Conservation (phyloP, 92 coral and sea anemone species). For the Pocillopora grandis region DNA sequence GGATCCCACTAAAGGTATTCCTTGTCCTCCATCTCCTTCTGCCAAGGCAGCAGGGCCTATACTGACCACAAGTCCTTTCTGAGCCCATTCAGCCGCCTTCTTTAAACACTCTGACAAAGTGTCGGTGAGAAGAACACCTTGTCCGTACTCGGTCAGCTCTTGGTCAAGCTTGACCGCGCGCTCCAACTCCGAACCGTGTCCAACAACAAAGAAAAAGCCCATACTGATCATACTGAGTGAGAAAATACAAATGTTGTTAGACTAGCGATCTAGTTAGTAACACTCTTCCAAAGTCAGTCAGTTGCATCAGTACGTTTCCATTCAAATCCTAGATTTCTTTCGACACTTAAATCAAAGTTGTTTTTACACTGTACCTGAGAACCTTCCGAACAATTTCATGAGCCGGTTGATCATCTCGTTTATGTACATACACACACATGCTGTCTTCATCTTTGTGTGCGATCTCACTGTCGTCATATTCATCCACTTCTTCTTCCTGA, state of each 20-base stretch:
- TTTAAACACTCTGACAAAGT: conserved; percentile 60
- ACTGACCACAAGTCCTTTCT: conserved; percentile 86
- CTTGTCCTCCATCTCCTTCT: conserved; percentile 40
- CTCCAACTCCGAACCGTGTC: conserved; percentile 86
- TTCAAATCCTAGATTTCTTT: not conserved
- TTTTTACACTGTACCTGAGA: conserved; percentile 58
- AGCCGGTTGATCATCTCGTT: conserved; percentile 83
- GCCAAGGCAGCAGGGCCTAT: conserved; percentile 64
- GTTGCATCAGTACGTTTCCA: not conserved
- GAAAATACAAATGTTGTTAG: not conserved
- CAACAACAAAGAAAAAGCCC: conserved; percentile 77
- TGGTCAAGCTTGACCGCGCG: conserved; percentile 89
- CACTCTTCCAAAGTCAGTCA: no score
- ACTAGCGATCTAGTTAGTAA: not conserved
- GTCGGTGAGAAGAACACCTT: conserved; percentile 81
- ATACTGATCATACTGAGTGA: conserved; percentile 63
- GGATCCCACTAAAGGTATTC: conserved; percentile 31
- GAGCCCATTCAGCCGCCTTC: conserved; percentile 80
- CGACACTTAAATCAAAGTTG: not conserved
- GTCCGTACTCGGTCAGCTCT: conserved; percentile 79
- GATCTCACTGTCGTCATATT: conserved; percentile 23
- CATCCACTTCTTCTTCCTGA: conserved; percentile 21
- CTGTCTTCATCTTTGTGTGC: conserved; percentile 22
- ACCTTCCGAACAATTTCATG: conserved; percentile 94
- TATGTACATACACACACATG: conserved; percentile 78